Evolutionary conservation across 2,888 invertebrate genomes (phyloP).

Genomic region (Epicampocera succincta): DNA sequence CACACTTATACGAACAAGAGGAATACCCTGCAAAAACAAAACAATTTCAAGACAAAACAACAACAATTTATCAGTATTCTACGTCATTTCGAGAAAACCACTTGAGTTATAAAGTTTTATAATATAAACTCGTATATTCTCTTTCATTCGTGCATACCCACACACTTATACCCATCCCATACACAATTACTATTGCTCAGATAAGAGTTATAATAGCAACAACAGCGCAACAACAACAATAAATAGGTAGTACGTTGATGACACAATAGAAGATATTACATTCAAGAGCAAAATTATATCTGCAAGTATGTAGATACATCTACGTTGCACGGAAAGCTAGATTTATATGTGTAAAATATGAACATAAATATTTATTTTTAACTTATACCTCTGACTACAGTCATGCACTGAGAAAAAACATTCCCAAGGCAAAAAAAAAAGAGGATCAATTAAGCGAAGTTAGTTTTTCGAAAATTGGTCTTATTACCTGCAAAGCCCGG

Average conservation of each 20-base stretch:
- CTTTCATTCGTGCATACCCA: too few species aligned
- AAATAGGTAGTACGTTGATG: not conserved
- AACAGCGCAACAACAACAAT: not conserved
- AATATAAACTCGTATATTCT: not conserved
- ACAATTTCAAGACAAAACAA: conserved; percentile 23
- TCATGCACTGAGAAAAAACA: too few species aligned
- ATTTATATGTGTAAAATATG: too few species aligned
- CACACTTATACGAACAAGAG: conserved; percentile 34
- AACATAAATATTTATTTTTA: too few species aligned
- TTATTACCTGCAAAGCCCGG: too few species aligned
- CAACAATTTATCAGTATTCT: conserved; percentile 51
- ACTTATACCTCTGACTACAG: too few species aligned
- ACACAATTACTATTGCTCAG: conserved; percentile 19
- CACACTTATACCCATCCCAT: too few species aligned
- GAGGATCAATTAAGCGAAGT: too few species aligned
- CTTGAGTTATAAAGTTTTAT: conserved; percentile 37
- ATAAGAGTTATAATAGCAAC: conserved; percentile 13
- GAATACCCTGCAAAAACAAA: conserved; percentile 57
- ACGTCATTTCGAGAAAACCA: conserved; percentile 62
- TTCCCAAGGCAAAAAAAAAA: too few species aligned
- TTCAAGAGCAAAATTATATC: conserved; percentile 29
- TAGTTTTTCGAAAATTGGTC: too few species aligned
- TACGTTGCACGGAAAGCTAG: too few species aligned
- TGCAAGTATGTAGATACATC: too few species aligned
- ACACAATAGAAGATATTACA: conserved; percentile 31